Conservation (phyloP, 2,113 vertebrate genomes). For the Pangasianodon gigas region DNA sequence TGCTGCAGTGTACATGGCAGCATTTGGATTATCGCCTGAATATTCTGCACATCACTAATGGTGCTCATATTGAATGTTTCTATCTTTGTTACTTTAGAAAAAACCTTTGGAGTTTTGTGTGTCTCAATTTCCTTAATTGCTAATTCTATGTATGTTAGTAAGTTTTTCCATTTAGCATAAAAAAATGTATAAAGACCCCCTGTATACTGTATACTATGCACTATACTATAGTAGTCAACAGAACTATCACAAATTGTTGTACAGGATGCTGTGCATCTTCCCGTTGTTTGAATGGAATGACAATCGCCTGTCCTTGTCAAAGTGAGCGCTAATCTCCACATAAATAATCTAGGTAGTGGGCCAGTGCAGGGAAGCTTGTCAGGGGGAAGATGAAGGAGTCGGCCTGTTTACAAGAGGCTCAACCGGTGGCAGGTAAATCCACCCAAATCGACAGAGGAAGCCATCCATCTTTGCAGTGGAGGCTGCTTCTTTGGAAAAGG, state of each 20-base stretch:
- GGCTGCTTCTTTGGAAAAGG: conserved; percentile 50
- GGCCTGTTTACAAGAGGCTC: conserved; percentile 70
- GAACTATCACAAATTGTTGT: background rate
- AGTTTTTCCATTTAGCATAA: background rate
- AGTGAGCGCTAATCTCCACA: conserved; percentile 70
- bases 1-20: background rate
- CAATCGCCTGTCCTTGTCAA: conserved; percentile 67
- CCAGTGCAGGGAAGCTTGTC: conserved; percentile 64
- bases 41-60: background rate
- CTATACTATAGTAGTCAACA: background rate
- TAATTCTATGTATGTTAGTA: background rate
- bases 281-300: conserved; percentile 72
- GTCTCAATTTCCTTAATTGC: background rate
- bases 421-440: conserved; percentile 75
- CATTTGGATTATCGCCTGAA: background rate
- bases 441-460: conserved; percentile 66
- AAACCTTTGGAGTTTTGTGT: too few relatives aligned
- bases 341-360: conserved; percentile 68
- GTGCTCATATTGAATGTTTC: background rate
- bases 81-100: background rate
- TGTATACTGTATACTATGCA: background rate
- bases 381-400: conserved; percentile 72
- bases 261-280: conserved; percentile 64
- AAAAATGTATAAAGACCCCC: background rate
- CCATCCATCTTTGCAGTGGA: conserved; percentile 67